Evolutionary conservation across 2,113 vertebrate species (phyloP), one percentile per base, ranked within the genome.

Genomic region (Notothenia coriiceps): DNA sequence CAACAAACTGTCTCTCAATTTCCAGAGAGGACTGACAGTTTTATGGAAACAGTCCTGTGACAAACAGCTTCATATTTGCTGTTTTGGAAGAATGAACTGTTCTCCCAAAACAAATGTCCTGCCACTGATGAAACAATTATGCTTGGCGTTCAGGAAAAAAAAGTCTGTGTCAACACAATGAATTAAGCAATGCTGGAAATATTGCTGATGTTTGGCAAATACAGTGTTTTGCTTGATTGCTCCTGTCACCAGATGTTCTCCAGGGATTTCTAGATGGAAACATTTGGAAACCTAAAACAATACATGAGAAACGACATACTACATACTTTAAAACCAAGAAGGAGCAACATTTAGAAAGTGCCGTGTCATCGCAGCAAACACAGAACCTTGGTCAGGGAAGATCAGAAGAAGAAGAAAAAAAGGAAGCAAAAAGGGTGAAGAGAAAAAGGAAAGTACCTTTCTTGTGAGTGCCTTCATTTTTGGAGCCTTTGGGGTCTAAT

Each of bases 401-500:
- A 74, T 73, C 25, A 76, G 60, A 77, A 76, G 49, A 76, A 74
- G 49, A 81, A 22, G 22, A 22, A 22, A 78, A 61, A 50, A 62
- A 74, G 35, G 35, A 40, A 71, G 29, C 77, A 76, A 68, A 54
- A 63, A 22, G 22, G 43, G 35, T 10, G 35, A 18, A 61, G 40
- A 40, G 2, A 71, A 93, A 93, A 89, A 92, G 88, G 83, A 91
- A 94, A 95, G 95, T 96, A 96, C 95, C 95, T 96, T 95, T 95
- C 93, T 96, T 96, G 94, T 94, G 94, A 94, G 95, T 94, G 93
- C 94, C 94, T 91, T 96, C 95, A 93, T 93, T 93, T 96, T 95
- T 96, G 94, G 94, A 91, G 94, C 94, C 95, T 93, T 96, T 95
- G 94, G 95, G 94, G 94, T 95, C 95, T 96, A 94, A 96, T 94